phyloP scores from a whole-genome alignment of 2,113 vertebrate species.

The Stigmatopora argus region DNA sequence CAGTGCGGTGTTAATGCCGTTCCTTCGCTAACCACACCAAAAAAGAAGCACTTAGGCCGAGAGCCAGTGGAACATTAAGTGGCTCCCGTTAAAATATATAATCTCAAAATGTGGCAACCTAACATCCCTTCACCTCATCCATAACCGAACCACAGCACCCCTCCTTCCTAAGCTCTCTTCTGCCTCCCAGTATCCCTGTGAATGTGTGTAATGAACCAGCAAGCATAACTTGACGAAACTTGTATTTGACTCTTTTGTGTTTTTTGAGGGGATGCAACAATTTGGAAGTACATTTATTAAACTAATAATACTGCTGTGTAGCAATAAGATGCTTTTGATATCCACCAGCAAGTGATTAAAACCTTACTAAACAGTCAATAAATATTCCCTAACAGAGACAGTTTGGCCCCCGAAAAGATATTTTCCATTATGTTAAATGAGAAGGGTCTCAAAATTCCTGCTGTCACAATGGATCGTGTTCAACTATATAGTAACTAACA shows the following conservation, averaged over 20 bases:
- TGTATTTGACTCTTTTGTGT: no score
- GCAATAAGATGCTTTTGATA: background rate
- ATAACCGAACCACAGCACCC: slow-evolving; percentile 45
- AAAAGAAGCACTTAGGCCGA: slow-evolving; percentile 83
- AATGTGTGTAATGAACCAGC: background rate
- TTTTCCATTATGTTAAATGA: background rate
- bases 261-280: no score
- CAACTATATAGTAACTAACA: slow-evolving; percentile 8
- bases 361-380: background rate
- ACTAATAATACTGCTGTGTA: background rate
- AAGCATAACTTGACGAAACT: no score
- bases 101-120: slow-evolving; percentile 69
- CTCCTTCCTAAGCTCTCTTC: slow-evolving; percentile 15
- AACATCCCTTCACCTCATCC: slow-evolving; percentile 56
- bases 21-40: slow-evolving; percentile 78
- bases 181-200: slow-evolving; percentile 5
- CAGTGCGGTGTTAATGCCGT: slow-evolving; percentile 83
- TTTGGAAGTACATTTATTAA: no score
- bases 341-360: background rate
- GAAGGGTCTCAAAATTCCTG: background rate
- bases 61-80: slow-evolving; percentile 83
- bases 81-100: slow-evolving; percentile 74
- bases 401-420: background rate
- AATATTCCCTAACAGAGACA: background rate
- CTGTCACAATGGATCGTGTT: background rate